These are phyloP conservation scores for Anarrhichthys ocellatus DNA, from an alignment of 2,113 vertebrate species.

Conservation along the genomic window DNA sequence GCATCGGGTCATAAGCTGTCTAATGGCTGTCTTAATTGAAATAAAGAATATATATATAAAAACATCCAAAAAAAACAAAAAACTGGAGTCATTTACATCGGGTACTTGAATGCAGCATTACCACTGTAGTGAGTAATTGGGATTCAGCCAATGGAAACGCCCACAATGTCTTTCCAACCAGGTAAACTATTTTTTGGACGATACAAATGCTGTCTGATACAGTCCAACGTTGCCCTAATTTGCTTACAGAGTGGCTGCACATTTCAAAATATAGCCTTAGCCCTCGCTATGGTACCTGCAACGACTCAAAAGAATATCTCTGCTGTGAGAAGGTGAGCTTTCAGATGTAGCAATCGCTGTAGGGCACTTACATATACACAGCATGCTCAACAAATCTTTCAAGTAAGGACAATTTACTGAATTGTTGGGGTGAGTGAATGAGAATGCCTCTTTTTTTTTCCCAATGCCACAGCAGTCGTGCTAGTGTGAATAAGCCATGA, in stretches of 20 bases:
- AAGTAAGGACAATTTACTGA: slow-evolving; percentile 61
- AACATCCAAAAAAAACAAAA: too few relatives aligned
- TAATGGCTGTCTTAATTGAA: not conserved
- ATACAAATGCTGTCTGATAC: not conserved
- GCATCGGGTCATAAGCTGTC: not conserved
- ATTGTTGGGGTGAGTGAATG: slow-evolving; percentile 65
- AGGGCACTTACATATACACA: slow-evolving; percentile 32
- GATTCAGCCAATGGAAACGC: not conserved
- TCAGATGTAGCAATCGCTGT: slow-evolving; percentile 25
- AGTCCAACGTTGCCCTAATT: not conserved
- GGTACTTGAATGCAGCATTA: slow-evolving; percentile 16
- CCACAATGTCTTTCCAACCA: not conserved
- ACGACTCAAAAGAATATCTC: not conserved
- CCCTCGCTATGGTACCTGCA: not conserved
- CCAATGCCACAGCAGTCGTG: slow-evolving; percentile 55
- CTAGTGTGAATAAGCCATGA: slow-evolving; percentile 78
- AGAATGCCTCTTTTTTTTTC: slow-evolving; percentile 56
- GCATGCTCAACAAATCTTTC: slow-evolving; percentile 28
- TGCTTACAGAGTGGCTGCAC: not conserved
- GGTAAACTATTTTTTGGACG: not conserved
- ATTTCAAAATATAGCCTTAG: not conserved
- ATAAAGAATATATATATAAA: not conserved
- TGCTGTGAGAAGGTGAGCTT: slow-evolving; percentile 17
- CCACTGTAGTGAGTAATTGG: not conserved
- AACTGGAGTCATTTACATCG: fast-evolving